phyloP scores from a whole-genome alignment of 1,140 invertebrate species.

The Bombus pyrosoma region DNA sequence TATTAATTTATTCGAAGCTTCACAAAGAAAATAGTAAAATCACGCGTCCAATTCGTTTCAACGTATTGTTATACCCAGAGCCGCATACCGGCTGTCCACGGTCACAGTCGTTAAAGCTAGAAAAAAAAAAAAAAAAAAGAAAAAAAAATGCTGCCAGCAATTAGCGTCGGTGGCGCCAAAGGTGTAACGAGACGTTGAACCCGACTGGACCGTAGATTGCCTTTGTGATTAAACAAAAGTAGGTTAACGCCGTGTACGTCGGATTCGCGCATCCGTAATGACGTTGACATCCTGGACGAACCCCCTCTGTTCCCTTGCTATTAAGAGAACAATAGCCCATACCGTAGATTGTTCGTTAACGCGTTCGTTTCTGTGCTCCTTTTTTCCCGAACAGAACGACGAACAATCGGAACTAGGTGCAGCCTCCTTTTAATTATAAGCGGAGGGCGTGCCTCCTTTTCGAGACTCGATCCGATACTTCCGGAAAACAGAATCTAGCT shows the following conservation, averaged over 20 bases:
- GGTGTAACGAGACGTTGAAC: constrained; percentile 66
- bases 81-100: not conserved
- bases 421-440: constrained; percentile 65
- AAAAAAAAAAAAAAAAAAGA: constrained; percentile 5
- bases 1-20: too few species aligned
- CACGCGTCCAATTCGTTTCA: too few species aligned
- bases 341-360: constrained; percentile 66
- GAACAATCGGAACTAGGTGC: constrained; percentile 67
- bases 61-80: not conserved
- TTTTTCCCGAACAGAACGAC: constrained; percentile 30
- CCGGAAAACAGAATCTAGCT: not conserved
- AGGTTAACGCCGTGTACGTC: constrained; percentile 64
- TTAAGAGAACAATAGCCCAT: constrained; percentile 65
- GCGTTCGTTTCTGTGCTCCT: constrained; percentile 48
- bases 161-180: constrained; percentile 54
- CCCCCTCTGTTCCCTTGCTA: not conserved
- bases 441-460: constrained; percentile 20
- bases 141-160: constrained; percentile 4
- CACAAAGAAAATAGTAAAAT: too few species aligned
- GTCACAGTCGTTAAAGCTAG: constrained; percentile 18
- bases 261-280: constrained; percentile 68
- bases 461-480: constrained; percentile 45
- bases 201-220: constrained; percentile 56
- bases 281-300: constrained; percentile 68
- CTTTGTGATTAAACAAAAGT: constrained; percentile 72